Percentiles rank a stretch among this genome's conserved stretches.
Conservation (phyloP, 2,113 vertebrate genomes). For the Natator depressus region DNA sequence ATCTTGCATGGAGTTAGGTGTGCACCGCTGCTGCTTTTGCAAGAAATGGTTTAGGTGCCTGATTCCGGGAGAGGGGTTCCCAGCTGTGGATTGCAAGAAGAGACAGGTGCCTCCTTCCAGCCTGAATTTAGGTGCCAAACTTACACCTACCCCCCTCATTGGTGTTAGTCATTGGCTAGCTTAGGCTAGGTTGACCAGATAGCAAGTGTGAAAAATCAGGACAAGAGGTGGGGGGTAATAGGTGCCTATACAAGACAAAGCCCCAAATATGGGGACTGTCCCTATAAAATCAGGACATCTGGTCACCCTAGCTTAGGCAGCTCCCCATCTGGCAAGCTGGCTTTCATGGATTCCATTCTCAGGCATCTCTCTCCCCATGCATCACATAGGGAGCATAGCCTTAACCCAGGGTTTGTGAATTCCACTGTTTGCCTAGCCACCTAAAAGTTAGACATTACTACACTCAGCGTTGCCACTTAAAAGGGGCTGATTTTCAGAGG, state of each 20-base stretch:
- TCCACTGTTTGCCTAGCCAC: neutral
- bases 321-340: neutral
- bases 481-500: neutral
- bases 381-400: neutral
- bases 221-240: no score
- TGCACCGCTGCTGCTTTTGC: neutral
- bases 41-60: neutral
- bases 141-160: neutral
- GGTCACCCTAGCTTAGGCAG: neutral
- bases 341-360: neutral
- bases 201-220: no score
- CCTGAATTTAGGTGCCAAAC: neutral
- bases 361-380: neutral
- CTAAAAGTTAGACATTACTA: neutral
- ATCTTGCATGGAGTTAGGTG: neutral
- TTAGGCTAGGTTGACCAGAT: neutral
- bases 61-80: neutral
- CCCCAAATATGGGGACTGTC: no score
- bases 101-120: neutral
- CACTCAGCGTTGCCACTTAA: neutral
- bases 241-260: no score
- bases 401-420: neutral
- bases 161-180: neutral
- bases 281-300: no score
- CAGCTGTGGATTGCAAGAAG: neutral